phyloP scores from a whole-genome alignment of 2,797 vertebrate genomes.

The Ptychadena robeensis region DNA sequence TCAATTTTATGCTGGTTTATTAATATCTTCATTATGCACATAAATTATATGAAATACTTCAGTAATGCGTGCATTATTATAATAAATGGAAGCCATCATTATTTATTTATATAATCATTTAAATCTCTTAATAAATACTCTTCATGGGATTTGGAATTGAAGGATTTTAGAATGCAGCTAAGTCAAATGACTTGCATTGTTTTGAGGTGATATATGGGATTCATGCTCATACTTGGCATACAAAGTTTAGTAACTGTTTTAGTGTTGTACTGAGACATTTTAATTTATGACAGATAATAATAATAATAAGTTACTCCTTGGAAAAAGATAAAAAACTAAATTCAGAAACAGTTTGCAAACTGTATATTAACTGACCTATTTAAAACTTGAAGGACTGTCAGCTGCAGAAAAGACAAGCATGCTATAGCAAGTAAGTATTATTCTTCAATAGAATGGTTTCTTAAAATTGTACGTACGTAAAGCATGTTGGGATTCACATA shows the following conservation, averaged over 20 bases:
- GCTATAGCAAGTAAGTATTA: background rate
- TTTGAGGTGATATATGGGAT: background rate
- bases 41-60: conserved; percentile 6
- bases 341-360: too few relatives aligned
- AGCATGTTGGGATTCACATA: too few relatives aligned
- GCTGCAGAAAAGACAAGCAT: too few relatives aligned
- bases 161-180: background rate
- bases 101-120: conserved; percentile 3
- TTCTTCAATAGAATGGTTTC: background rate
- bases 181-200: background rate
- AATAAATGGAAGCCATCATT: background rate
- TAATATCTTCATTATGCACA: conserved; percentile 36
- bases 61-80: background rate
- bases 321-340: too few relatives aligned
- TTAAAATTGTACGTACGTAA: too few relatives aligned
- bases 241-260: background rate
- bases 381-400: too few relatives aligned
- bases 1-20: conserved; percentile 28
- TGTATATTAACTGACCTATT: too few relatives aligned
- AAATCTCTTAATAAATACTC: background rate
- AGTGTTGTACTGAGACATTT: too few relatives aligned
- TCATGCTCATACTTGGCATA: background rate
- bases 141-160: background rate
- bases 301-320: too few relatives aligned
- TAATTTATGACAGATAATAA: too few relatives aligned